A percentile compares a stretch with the other conserved stretches of the same genome.
Evolutionary conservation across 2,113 vertebrate species (phyloP).

Genomic region (Aphyosemion australe): DNA sequence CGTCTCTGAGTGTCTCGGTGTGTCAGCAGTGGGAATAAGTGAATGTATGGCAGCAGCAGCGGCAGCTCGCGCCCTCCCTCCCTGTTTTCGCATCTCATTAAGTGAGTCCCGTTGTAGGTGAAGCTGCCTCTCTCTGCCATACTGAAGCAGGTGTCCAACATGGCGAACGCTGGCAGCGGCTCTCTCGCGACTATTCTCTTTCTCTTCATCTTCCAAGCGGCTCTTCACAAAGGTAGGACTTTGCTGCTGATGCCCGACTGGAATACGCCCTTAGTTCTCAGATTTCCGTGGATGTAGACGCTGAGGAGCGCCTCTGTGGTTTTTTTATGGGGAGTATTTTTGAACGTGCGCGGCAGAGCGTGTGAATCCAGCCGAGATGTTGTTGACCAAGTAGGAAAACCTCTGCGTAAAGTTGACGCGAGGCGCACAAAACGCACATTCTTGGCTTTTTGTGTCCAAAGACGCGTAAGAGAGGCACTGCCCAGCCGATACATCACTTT

Average conservation of each 20-base stretch:
- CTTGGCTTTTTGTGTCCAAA: not conserved
- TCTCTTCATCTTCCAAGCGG: constrained; percentile 82
- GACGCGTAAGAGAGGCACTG: constrained; percentile 14
- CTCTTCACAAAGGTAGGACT: constrained; percentile 86
- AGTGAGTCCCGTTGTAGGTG: constrained; percentile 72
- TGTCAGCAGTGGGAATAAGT: constrained; percentile 4
- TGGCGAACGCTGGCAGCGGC: constrained; percentile 86
- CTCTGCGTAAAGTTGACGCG: constrained; percentile 62
- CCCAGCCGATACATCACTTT: constrained; percentile 48
- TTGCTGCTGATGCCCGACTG: constrained; percentile 1
- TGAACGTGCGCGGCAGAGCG: constrained; percentile 36
- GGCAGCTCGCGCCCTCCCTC: constrained; percentile 57
- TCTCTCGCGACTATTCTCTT: constrained; percentile 84
- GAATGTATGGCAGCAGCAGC: constrained; percentile 37
- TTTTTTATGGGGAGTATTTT: constrained; percentile 1
- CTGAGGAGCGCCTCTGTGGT: not conserved
- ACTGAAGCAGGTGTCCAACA: constrained; percentile 95
- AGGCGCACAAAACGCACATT: not conserved
- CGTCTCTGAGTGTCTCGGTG: not conserved
- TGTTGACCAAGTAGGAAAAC: constrained; percentile 18
- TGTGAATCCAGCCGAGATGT: constrained; percentile 28
- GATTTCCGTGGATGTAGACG: constrained; percentile 14
- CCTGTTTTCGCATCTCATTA: constrained; percentile 78
- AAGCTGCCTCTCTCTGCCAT: constrained; percentile 81
- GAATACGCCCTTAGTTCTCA: constrained; percentile 23